Conservation (phyloP, 2,888 invertebrate species). For the Drosophila gaucha region DNA sequence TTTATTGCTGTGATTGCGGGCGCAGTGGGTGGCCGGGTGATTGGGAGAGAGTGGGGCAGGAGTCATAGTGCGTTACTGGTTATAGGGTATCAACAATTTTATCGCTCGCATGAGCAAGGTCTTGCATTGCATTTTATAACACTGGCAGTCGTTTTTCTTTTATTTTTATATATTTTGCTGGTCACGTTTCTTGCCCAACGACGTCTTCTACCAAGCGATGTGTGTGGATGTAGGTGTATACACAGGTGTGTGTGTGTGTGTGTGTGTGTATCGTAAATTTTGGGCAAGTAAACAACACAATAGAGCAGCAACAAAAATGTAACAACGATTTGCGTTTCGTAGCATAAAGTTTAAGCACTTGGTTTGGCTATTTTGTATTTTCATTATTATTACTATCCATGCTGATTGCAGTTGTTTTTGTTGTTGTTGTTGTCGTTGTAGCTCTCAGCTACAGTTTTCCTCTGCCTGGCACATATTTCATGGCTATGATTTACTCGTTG, state of each 20-base stretch:
- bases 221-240: slow-evolving; percentile 19
- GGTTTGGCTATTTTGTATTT: slow-evolving; percentile 67
- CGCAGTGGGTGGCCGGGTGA: neutral
- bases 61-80: slow-evolving; percentile 25
- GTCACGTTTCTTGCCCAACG: slow-evolving; percentile 64
- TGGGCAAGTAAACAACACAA: slow-evolving; percentile 50
- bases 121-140: slow-evolving; percentile 56
- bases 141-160: slow-evolving; percentile 18
- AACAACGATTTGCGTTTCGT: slow-evolving; percentile 52
- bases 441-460: slow-evolving; percentile 45
- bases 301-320: slow-evolving; percentile 61
- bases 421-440: slow-evolving; percentile 16
- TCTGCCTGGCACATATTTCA: slow-evolving; percentile 74
- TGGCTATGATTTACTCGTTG: slow-evolving; percentile 79
- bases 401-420: slow-evolving; percentile 26
- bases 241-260: slow-evolving; percentile 18
- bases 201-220: slow-evolving; percentile 21
- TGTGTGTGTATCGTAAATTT: slow-evolving; percentile 67
- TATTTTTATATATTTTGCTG: slow-evolving; percentile 33
- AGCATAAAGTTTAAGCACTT: slow-evolving; percentile 63
- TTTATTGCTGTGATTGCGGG: slow-evolving; percentile 63
- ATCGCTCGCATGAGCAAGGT: slow-evolving; percentile 54
- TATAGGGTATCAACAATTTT: slow-evolving; percentile 47
- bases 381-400: slow-evolving; percentile 71
- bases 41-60: neutral